Evolutionary conservation across 2,113 vertebrate species (phyloP), one percentile per base, ranked within the genome.

Genomic region (Peromyscus polionotus): DNA sequence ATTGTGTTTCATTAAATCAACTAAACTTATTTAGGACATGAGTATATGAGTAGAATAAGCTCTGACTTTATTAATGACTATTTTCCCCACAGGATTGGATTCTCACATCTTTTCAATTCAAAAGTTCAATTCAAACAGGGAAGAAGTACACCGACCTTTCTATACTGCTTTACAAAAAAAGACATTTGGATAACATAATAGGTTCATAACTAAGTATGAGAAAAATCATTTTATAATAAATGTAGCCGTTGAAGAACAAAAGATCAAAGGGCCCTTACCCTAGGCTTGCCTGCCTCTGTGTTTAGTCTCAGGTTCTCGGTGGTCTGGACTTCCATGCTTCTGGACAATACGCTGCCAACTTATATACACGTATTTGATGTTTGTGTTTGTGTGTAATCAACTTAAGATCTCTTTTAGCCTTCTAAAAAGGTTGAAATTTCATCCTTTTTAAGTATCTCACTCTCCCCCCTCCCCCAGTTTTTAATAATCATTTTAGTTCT

Each of bases 221-320:
- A 68, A 93, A 85, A 93, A 67, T 54, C 65, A 87, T 45, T 83
- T 91, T 75, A 36, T 84, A 91, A 51, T 48, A 75, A 61, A 28
- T 80, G 26, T 33, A 92, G 33, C 13, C 39, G 28, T 17, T 61
- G 36, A 68, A 91, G 36, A 68, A 91, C 26, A 75, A 17, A 63
- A 10, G 48, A n/a, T 73, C 20, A 96, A 80, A 96, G 45, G 45
- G 8, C 20, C 19, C 8, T 39, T 10, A 73, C 5, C 36, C n/a
- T 75, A 75, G 42, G 73, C 73, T 42, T 95, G 7, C 57, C n/a
- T 31, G 59, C 3, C 33, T 89, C 31, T 17, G 16, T 7, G 9
- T 61, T 87, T 89, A 90, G 42, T 80, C 85, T 91, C 67, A 68
- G 54, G 11, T n/a, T n/a, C 36, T 83, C 33, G 22, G 2, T 77